Conservation (phyloP, 2,113 vertebrate genomes). For the Neotoma lepida region DNA sequence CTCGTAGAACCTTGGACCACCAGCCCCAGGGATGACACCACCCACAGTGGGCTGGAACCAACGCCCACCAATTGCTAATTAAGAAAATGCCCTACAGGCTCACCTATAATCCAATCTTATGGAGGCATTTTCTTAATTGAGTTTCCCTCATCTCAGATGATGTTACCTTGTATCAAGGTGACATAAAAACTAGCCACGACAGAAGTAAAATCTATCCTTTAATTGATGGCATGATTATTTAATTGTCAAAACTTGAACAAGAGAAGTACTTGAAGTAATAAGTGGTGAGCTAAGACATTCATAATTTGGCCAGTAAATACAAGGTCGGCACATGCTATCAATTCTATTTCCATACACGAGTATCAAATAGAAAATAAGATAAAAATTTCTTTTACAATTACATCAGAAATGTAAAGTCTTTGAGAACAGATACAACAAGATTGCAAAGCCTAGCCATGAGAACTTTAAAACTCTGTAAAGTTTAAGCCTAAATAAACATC, state of each 20-base stretch:
- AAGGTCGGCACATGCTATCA: not conserved
- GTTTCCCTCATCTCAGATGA: not conserved
- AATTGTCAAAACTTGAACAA: not conserved
- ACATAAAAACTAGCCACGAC: not conserved
- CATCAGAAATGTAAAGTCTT: not conserved
- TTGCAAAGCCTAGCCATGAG: not conserved
- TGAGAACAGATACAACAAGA: not conserved
- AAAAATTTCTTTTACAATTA: not conserved
- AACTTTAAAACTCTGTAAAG: not conserved
- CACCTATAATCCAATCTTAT: not conserved
- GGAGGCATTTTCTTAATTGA: not conserved
- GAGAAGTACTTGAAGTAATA: not conserved
- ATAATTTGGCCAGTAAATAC: not conserved
- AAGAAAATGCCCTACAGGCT: not conserved
- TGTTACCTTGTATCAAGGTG: not conserved
- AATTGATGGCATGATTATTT: not conserved
- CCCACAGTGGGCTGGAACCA: not conserved
- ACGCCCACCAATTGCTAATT: not conserved
- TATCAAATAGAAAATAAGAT: not conserved
- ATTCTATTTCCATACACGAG: not conserved
- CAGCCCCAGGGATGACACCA: not conserved
- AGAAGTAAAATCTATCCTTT: not conserved
- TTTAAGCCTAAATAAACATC: not conserved
- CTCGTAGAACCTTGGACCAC: not conserved
- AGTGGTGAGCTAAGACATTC: not conserved